Base-by-base conservation (phyloP, 1,140 invertebrate genomes). In the Caenorhabditis brenneri region DNA sequence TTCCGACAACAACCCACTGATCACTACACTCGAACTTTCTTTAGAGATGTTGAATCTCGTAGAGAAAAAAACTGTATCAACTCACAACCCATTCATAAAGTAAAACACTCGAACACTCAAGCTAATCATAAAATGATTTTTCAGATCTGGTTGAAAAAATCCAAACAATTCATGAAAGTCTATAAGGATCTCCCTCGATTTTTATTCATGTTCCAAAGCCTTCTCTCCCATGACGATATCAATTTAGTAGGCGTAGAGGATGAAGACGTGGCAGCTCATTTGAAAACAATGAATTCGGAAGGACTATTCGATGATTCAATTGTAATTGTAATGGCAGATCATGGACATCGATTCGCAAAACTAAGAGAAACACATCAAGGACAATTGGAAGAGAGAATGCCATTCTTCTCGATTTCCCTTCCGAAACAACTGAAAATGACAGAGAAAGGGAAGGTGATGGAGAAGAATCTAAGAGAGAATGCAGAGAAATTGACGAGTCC, bases 1-100 rank as follows among this genome's bases (percentile, higher is more conserved):
- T 98, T 98, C 91, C 92, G 93, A 82, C 83, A 92, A 0, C 93
- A 94, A 86, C 96, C 96, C 0, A 95, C 95, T 0, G 94, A 97
- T 92, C 96, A 97, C 91, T 97, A 96, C 89, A 94, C 96, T 92
- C 92, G 95, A 42, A 93, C 95, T 0, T 97, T 94, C 91, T 95
- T 95, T 88, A 85, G 94, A 42, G 92, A 92, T 7, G 91, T 93
- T 22, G 91, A 94, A 65, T 92, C 92, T n/a, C 81, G 85, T 19
- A 84, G 88, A 1, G 91, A 92, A 85, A 83, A 87, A 7, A 88
- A 93, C 81, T 98, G 96, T 89, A 91, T 96, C 51, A 27, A 27
- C 2, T 27, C 22, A 12, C 22, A 27, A 10, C 53, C 53, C 1
- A 12, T 55, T 24, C 53, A 55, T 27, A 55, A 27, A 15, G 53